Evolutionary conservation across 2,888 invertebrate genomes (phyloP).

Genomic region (Chrysina gloriosa): DNA sequence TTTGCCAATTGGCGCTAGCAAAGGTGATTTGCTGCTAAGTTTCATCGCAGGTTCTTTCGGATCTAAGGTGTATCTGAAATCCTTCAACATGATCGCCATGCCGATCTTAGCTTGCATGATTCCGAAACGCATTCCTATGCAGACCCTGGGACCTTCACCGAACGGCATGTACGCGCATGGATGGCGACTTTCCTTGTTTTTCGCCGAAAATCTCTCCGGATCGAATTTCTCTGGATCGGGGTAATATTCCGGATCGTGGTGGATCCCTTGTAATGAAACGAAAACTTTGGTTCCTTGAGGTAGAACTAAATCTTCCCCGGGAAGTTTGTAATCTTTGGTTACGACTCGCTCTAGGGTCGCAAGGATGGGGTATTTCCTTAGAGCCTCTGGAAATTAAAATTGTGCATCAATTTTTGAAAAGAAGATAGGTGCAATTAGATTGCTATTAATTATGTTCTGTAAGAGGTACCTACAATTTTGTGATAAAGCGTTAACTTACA

Average conservation of each 20-base stretch:
- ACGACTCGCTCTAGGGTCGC: not conserved
- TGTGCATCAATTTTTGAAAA: no score
- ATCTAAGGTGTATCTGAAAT: constrained; percentile 7
- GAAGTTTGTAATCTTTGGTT: constrained; percentile 21
- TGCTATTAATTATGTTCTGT: no score
- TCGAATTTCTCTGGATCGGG: constrained; percentile 32
- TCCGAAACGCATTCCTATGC: constrained; percentile 36
- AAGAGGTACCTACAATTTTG: no score
- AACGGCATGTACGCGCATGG: constrained; percentile 26
- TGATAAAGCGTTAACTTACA: not conserved
- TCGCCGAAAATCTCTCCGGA: constrained; percentile 27
- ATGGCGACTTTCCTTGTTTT: constrained; percentile 21
- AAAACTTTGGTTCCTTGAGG: constrained; percentile 27
- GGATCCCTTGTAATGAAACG: constrained; percentile 23
- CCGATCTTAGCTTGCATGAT: constrained; percentile 38
- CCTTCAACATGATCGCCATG: constrained; percentile 24
- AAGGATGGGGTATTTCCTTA: constrained; percentile 33
- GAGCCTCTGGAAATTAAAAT: constrained; percentile 26
- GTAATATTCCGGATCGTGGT: constrained; percentile 32
- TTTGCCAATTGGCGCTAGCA: constrained; percentile 4
- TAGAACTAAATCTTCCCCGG: constrained; percentile 1
- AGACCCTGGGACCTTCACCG: constrained; percentile 38
- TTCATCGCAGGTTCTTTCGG: not conserved
- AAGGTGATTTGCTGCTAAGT: not conserved
- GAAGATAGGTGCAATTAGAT: no score